Base-by-base conservation (phyloP, 2,888 invertebrate species). In the Hemicrepidius hirtus region DNA sequence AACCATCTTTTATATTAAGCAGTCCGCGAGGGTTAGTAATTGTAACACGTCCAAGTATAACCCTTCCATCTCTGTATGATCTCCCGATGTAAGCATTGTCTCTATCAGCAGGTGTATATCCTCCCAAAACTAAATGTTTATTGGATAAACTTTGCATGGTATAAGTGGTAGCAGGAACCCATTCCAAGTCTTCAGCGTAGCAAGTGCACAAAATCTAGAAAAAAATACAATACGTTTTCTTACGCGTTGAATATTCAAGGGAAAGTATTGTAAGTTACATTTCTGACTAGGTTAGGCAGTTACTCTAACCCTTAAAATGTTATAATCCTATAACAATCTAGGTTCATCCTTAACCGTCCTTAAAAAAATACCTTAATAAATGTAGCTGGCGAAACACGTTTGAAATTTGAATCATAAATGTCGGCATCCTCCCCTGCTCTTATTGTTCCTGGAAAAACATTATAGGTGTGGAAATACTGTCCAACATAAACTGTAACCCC, bases 71-170 rank as follows among this genome's bases (percentile, higher is more conserved):
- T 5, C 4, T 0, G 10, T 20, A 9, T 2, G 28, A 13, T 46
- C 70, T 55, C 21, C 70, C 70, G 5, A 70, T 70, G 20, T 70
- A 70, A 7, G 40, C 37, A 12, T 59, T 70, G 20, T 46, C 46
- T n/a, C 59, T 41, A 1, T 66, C 59, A 35, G 66, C 71, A 5
- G 4, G 32, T 7, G 4, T 1, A 18, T 20, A 65, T 7, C 71
- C 71, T 24, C 71, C 71, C 6, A 59, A 40, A 7, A 71, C 21
- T 12, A 71, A 21, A 32, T 59, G 16, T 13, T 32, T 44, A 62
- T 50, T 21, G 0, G 60, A 60, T 9, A 71, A 16, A 2, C 10
- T 9, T 7, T 37, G 28, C n/a, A 71, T 60, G 3, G 18, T 12
- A 6, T 16, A 12, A 28, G 35, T 66, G 28, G 41, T 37, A 10